These are phyloP conservation scores for Brachyptera risi DNA, from an alignment of 2,888 invertebrate genomes.

Conservation along the genomic window DNA sequence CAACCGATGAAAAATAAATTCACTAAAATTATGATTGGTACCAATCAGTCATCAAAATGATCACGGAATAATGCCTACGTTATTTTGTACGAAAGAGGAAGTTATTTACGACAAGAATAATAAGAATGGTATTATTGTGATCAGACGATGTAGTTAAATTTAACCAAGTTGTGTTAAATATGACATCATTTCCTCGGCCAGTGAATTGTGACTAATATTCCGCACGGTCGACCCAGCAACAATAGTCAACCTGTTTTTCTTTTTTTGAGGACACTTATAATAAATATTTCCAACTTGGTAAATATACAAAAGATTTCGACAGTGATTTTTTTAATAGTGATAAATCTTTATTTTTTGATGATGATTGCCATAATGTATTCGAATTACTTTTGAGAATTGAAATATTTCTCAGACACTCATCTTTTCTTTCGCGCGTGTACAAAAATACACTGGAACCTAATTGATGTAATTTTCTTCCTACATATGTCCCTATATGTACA, in stretches of 20 bases:
- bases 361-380: too few species aligned
- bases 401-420: too few species aligned
- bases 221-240: constrained; percentile 6
- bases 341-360: too few species aligned
- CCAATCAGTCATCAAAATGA: constrained; percentile 16
- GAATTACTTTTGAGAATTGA: too few species aligned
- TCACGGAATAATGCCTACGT: not conserved
- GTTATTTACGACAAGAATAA: not conserved
- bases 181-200: not conserved
- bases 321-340: too few species aligned
- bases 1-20: constrained; percentile 26
- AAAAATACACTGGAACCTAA: too few species aligned
- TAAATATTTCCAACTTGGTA: not conserved
- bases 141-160: not conserved
- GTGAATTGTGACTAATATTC: constrained; percentile 16
- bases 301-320: not conserved
- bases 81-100: too few species aligned
- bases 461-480: too few species aligned
- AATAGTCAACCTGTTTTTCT: constrained; percentile 3
- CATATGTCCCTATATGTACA: too few species aligned
- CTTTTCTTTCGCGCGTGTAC: too few species aligned
- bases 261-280: not conserved
- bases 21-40: constrained; percentile 21
- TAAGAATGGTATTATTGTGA: not conserved
- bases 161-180: not conserved